These are phyloP conservation scores for Lamprotornis superbus DNA, from an alignment of 2,113 vertebrate genomes.

Conservation along the genomic window DNA sequence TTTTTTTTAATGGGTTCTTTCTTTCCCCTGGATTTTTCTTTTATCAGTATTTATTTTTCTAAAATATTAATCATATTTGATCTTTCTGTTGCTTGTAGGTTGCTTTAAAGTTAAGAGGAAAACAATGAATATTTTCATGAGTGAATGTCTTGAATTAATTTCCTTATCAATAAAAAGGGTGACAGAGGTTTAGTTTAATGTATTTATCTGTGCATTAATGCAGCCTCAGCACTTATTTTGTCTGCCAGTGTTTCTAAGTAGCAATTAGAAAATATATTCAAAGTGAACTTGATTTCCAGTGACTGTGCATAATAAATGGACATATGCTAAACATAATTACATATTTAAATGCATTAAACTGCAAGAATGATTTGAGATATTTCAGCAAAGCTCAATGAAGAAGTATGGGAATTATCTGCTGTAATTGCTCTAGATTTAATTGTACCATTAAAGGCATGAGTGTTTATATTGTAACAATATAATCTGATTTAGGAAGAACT, in stretches of 20 bases:
- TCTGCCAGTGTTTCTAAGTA: not conserved
- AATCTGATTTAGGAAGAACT: not conserved
- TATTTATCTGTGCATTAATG: not conserved
- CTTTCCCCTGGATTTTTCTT: not conserved
- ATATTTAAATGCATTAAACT: not conserved
- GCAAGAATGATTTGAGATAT: not conserved
- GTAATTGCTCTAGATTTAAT: not conserved
- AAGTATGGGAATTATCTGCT: not conserved
- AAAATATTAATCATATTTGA: not conserved
- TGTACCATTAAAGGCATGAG: not conserved
- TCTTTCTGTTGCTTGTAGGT: not conserved
- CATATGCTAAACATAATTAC: not conserved
- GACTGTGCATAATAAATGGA: not conserved
- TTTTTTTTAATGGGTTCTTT: not conserved
- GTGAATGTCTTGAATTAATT: not conserved
- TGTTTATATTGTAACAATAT: not conserved
- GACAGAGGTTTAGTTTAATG: not conserved
- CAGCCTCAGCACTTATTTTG: not conserved
- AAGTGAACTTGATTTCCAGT: slow-evolving; percentile 6
- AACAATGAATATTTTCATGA: not conserved
- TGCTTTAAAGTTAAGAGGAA: not conserved
- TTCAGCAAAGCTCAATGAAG: not conserved
- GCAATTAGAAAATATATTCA: not conserved
- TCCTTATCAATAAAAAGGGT: not conserved
- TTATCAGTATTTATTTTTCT: not conserved